phyloP scores from a whole-genome alignment of 2,113 vertebrate species.

The Nothobranchius kuhntae region DNA sequence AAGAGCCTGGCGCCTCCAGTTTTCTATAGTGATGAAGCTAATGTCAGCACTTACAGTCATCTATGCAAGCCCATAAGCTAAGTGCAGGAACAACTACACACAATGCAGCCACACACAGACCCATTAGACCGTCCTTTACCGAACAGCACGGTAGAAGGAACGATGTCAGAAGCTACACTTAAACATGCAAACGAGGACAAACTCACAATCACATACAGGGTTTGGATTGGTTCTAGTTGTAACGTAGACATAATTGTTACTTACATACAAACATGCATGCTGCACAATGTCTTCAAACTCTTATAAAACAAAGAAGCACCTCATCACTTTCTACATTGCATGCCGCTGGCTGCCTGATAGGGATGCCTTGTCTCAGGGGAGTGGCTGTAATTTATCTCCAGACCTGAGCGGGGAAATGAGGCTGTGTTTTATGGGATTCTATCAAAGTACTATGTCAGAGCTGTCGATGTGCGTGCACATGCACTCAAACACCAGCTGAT shows the following conservation, averaged over 20 bases:
- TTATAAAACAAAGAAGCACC: constrained; percentile 28
- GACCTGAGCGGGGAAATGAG: constrained; percentile 61
- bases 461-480: constrained; percentile 23
- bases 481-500: background rate
- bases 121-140: constrained; percentile 34
- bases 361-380: constrained; percentile 60
- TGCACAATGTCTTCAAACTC: constrained; percentile 39
- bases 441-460: constrained; percentile 57
- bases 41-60: constrained; percentile 45
- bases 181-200: constrained; percentile 1
- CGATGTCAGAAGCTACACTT: constrained; percentile 42
- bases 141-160: constrained; percentile 55
- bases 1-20: constrained; percentile 30
- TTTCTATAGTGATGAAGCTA: constrained; percentile 45
- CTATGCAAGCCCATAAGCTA: constrained; percentile 29
- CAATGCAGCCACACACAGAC: constrained; percentile 12
- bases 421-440: constrained; percentile 62
- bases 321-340: constrained; percentile 41
- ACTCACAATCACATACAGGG: constrained; percentile 14
- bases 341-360: constrained; percentile 55
- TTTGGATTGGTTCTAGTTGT: constrained; percentile 16
- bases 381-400: constrained; percentile 66
- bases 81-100: constrained; percentile 30
- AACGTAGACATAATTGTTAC: constrained; percentile 9
- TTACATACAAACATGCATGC: constrained; percentile 1